phyloP scores from a whole-genome alignment of 2,888 invertebrate genomes.

The Adelognathus sp. region DNA sequence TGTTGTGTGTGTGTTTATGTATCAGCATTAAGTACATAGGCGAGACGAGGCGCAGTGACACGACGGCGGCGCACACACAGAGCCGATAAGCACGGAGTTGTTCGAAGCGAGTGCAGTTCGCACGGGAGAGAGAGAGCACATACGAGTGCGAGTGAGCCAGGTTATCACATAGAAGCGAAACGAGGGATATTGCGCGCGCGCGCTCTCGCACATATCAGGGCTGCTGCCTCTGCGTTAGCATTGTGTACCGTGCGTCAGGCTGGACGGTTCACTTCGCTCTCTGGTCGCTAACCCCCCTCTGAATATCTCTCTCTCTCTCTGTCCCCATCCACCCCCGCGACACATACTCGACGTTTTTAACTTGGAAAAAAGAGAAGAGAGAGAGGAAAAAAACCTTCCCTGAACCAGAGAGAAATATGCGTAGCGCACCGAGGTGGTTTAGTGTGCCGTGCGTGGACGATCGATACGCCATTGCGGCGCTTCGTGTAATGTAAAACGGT shows the following conservation, averaged over 20 bases:
- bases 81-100: not conserved
- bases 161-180: conserved; percentile 1
- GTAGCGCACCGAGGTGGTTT: conserved; percentile 70
- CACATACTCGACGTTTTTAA: conserved; percentile 1
- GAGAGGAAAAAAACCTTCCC: conserved; percentile 28
- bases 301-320: conserved; percentile 16
- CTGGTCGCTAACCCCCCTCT: conserved; percentile 10
- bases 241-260: conserved; percentile 66
- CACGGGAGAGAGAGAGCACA: conserved; percentile 26
- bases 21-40: conserved; percentile 43
- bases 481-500: conserved; percentile 73
- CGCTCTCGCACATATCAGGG: conserved; percentile 60
- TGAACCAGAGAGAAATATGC: conserved; percentile 74
- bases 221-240: conserved; percentile 59
- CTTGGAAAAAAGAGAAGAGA: conserved; percentile 20
- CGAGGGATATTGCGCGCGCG: conserved; percentile 58
- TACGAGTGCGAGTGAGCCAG: not conserved
- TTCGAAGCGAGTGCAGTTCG: conserved; percentile 39
- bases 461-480: conserved; percentile 79
- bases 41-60: conserved; percentile 55
- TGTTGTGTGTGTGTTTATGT: not conserved
- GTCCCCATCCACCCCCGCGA: not conserved
- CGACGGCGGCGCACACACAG: conserved; percentile 56
- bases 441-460: conserved; percentile 71
- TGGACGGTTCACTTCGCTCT: conserved; percentile 66